phyloP scores from a whole-genome alignment of 2,888 invertebrate genomes.

The Cerastis leucographa region DNA sequence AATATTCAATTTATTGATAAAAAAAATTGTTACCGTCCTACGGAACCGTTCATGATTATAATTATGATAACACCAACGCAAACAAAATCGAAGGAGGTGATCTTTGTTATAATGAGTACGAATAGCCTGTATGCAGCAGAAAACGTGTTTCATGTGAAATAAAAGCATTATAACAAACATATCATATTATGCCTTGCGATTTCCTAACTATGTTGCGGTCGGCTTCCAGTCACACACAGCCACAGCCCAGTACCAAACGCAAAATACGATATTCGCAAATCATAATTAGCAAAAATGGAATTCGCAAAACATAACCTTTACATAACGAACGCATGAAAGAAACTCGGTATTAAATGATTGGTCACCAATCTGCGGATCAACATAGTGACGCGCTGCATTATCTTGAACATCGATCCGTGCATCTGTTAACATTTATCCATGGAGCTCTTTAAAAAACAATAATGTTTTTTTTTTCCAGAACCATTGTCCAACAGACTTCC shows the following conservation, averaged over 20 bases:
- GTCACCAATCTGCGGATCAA: not conserved
- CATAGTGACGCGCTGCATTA: not conserved
- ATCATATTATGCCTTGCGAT: not conserved
- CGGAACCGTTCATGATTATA: not conserved
- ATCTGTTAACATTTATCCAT: not conserved
- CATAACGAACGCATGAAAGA: not conserved
- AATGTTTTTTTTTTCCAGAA: constrained; percentile 49
- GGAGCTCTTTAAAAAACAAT: not conserved
- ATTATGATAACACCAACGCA: not conserved
- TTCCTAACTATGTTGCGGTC: not conserved
- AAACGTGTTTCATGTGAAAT: not conserved
- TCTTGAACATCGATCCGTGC: not conserved
- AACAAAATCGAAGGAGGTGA: not conserved
- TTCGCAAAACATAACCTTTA: not conserved
- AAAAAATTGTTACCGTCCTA: not conserved
- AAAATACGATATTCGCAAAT: not conserved
- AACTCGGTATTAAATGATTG: not conserved
- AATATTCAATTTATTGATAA: too few relatives aligned
- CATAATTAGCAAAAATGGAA: too few relatives aligned
- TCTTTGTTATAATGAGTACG: not conserved
- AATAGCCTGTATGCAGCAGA: not conserved
- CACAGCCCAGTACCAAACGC: too few relatives aligned
- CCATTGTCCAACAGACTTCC: constrained; percentile 66
- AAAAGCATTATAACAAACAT: not conserved
- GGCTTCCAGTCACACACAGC: too few relatives aligned